A percentile compares a stretch with the other conserved stretches of the same genome.
Conservation (phyloP, 2,888 invertebrate genomes). For the Lasioglossum malachurum region DNA sequence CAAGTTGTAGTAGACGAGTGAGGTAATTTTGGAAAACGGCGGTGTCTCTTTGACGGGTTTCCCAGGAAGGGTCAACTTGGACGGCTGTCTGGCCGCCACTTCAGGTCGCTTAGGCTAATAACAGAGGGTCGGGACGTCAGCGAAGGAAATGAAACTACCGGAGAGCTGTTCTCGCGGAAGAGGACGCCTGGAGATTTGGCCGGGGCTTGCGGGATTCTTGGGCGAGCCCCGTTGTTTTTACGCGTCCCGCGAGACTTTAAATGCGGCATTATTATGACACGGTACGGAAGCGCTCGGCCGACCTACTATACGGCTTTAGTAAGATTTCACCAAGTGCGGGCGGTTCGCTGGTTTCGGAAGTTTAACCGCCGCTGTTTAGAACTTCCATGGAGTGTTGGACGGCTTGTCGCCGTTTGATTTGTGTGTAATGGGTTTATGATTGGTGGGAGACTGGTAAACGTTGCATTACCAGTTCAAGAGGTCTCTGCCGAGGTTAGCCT, state of each 20-base stretch:
- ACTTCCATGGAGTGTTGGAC: neutral
- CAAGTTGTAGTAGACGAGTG: neutral
- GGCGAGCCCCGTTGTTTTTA: conserved; percentile 36
- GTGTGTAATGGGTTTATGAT: conserved; percentile 3
- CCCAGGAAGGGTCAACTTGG: conserved; percentile 39
- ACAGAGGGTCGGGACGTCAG: conserved; percentile 45
- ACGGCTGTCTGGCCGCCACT: conserved; percentile 44
- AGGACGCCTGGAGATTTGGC: conserved; percentile 46
- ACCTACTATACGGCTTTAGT: conserved; percentile 15
- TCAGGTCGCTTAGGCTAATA: conserved; percentile 69
- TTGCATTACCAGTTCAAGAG: neutral
- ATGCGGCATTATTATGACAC: conserved; percentile 47
- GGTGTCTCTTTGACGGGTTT: conserved; percentile 47
- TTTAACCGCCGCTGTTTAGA: neutral
- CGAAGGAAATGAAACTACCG: conserved; percentile 70
- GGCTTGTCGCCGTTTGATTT: neutral
- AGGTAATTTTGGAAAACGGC: conserved; percentile 47
- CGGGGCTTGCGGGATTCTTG: conserved; percentile 9
- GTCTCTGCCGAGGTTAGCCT: neutral
- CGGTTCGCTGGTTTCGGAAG: neutral
- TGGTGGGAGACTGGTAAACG: neutral
- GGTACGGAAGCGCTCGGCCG: neutral
- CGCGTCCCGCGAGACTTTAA: conserved; percentile 35
- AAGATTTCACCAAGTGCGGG: conserved; percentile 23
- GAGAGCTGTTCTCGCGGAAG: conserved; percentile 39